Evolutionary conservation across 2,113 vertebrate genomes (phyloP).

Genomic region (Carassius carassius): DNA sequence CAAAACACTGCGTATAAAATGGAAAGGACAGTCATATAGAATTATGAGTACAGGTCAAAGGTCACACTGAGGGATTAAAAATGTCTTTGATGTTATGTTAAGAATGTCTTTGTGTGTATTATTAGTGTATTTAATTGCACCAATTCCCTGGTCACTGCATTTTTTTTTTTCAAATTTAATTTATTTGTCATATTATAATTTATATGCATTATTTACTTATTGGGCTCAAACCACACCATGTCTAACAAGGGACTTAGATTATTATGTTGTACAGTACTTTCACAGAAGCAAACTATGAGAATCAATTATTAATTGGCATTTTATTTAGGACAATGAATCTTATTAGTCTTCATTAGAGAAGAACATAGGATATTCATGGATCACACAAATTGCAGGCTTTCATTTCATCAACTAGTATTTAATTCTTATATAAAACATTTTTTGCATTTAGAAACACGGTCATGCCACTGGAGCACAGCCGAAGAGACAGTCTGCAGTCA

Average conservation of each 20-base stretch:
- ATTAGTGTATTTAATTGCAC: background rate
- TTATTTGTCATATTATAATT: background rate
- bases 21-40: background rate
- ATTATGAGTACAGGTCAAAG: background rate
- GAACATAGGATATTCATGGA: background rate
- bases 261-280: conserved; percentile 3
- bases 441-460: background rate
- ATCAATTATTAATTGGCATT: background rate
- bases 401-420: background rate
- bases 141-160: background rate
- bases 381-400: background rate
- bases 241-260: background rate
- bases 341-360: background rate
- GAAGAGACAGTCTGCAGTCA: conserved; percentile 13
- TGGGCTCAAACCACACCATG: background rate
- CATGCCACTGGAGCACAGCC: conserved; percentile 8
- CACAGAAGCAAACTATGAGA: background rate
- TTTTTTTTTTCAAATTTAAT: background rate
- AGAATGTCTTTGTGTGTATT: background rate
- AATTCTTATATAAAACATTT: background rate
- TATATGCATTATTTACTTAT: background rate
- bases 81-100: background rate
- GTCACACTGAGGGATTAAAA: background rate
- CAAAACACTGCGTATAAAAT: background rate
- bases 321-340: background rate